phyloP scores from a whole-genome alignment of 1,140 invertebrate species.

The Hestina assimilis region DNA sequence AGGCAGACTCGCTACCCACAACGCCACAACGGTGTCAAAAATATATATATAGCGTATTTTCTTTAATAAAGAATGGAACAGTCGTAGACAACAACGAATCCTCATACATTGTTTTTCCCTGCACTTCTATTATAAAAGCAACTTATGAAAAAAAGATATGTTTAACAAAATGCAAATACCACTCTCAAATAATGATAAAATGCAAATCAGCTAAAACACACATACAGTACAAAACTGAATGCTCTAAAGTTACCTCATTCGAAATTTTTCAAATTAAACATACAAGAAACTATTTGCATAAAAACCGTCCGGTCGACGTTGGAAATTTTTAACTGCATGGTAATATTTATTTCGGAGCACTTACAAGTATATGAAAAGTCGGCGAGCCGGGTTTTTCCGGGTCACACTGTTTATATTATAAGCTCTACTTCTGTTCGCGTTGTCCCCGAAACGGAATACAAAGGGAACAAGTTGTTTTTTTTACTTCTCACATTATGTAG shows the following conservation, averaged over 20 bases:
- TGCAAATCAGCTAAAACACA: background rate
- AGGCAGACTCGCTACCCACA: too few species aligned
- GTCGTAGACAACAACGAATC: too few species aligned
- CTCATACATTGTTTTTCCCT: too few species aligned
- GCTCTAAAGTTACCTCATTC: background rate
- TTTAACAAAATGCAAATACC: background rate
- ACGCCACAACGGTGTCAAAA: too few species aligned
- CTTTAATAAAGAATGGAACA: background rate
- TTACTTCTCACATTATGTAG: conserved; percentile 63
- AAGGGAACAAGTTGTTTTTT: conserved; percentile 59
- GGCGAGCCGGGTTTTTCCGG: conserved; percentile 8
- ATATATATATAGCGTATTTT: background rate
- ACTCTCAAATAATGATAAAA: background rate
- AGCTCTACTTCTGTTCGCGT: conserved; percentile 21
- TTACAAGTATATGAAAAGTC: conserved; percentile 18
- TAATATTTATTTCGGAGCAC: conserved; percentile 18
- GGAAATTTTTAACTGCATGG: conserved; percentile 8
- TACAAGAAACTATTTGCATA: conserved; percentile 17
- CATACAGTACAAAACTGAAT: background rate
- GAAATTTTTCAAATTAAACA: conserved; percentile 7
- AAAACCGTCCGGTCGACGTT: background rate
- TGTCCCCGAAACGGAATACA: conserved; percentile 28
- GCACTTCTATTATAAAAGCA: too few species aligned
- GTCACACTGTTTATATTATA: conserved; percentile 40
- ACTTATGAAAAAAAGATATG: background rate